A percentile compares a stretch with the other conserved stretches of the same genome.
These are phyloP conservation scores for Gallinago nigripennis DNA, from an alignment of 2,797 vertebrate species.

Conservation along the genomic window DNA sequence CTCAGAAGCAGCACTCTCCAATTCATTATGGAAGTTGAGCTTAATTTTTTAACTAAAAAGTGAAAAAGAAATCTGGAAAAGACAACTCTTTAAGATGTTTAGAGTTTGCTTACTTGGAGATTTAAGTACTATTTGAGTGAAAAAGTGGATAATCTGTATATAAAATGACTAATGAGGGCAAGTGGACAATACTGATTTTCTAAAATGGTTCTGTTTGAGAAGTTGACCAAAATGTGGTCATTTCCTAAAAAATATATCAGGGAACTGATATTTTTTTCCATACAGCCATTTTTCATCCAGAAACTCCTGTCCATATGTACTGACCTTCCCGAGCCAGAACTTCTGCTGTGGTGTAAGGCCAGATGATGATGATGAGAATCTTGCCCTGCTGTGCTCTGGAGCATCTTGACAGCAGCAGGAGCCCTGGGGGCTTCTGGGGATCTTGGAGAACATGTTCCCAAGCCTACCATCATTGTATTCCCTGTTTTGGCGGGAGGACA, in stretches of 20 bases:
- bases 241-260: not conserved
- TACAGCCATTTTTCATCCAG: not conserved
- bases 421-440: not conserved
- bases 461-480: not conserved
- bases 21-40: not conserved
- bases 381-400: not conserved
- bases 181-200: not conserved
- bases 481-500: not conserved
- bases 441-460: not conserved
- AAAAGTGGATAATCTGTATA: not conserved
- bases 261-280: not conserved
- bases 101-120: not conserved
- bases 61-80: not conserved
- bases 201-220: not conserved
- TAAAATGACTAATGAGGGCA: not conserved
- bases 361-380: not conserved
- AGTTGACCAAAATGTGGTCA: not conserved
- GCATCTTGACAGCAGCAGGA: not conserved
- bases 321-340: not conserved
- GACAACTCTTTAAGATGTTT: not conserved
- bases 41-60: not conserved
- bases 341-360: not conserved
- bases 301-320: not conserved
- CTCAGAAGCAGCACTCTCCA: not conserved
- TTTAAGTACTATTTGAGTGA: not conserved